Conservation (phyloP, 2,113 vertebrate species). For the Corythaixoides concolor region DNA sequence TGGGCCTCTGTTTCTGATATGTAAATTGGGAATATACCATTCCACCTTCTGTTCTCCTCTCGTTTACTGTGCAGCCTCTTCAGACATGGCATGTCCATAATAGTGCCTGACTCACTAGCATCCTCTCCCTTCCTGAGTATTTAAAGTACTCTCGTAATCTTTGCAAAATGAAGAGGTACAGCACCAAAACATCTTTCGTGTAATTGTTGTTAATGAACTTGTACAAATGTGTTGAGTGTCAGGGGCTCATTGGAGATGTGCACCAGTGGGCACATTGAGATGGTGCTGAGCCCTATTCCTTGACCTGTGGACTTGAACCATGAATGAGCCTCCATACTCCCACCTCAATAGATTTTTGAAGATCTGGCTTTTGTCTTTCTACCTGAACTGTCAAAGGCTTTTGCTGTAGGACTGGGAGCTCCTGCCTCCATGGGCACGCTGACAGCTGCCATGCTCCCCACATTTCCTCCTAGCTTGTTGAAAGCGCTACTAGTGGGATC, state of each 20-base stretch:
- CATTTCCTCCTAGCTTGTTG: background rate
- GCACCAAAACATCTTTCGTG: background rate
- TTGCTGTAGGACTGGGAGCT: background rate
- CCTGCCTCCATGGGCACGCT: background rate
- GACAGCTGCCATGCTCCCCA: background rate
- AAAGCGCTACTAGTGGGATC: background rate
- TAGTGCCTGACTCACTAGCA: background rate
- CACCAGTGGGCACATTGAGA: accelerated
- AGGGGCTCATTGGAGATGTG: background rate
- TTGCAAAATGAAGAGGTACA: background rate
- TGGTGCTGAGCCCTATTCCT: background rate
- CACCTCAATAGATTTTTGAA: background rate
- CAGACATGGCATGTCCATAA: too few relatives aligned
- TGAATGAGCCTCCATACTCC: background rate
- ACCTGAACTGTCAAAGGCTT: background rate
- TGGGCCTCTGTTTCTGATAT: background rate
- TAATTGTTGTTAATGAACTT: background rate
- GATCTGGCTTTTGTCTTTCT: background rate
- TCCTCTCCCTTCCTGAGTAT: background rate
- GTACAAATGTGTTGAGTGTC: background rate
- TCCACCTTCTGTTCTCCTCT: background rate
- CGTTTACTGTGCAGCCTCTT: background rate
- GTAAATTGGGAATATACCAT: background rate
- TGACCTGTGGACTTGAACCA: background rate
- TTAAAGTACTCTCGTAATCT: background rate